Evolutionary conservation across 2,888 invertebrate species (phyloP), one percentile per base, ranked within the genome.

Genomic region (Rotaria magnacalcarata): DNA sequence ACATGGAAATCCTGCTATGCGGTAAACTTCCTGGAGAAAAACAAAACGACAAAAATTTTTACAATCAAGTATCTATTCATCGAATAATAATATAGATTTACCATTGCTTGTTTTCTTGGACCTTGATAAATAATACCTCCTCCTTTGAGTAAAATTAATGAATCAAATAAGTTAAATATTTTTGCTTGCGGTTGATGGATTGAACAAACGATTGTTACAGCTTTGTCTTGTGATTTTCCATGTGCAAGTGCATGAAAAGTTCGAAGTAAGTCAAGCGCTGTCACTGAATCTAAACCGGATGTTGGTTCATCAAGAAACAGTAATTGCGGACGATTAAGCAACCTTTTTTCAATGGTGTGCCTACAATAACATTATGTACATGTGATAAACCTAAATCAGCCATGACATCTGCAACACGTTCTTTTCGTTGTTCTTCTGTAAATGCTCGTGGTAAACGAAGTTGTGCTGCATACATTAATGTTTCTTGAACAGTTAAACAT

Each of bases 401-500:
- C 85, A 91, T 89, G 34, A 90, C 89, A 84, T 89, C 89, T 14
- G 90, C 88, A 0, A 91, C 90, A 85, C 89, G 87, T 11, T 88
- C 86, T n/a, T 88, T 87, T 54, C 90, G 88, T 84, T 90, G 89
- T 47, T 86, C 84, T 11, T 88, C 84, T 0, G 88, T 86, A 19
- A 89, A 87, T 34, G 86, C 41, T 10, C 87, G 86, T 11, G 90
- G 89, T 21, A 91, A 88, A 24, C 91, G 88, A 10, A 91, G 88
- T 14, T 89, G 88, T 19, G 91, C 91, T 54, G 91, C 19, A n/a
- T 80, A 80, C 8, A 5, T 80, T 5, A 80, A 47, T 47, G 96
- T 96, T 90, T 96, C 96, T 88, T 93, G 92, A 47, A 96, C 96
- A 0, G 96, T 96, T 87, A 96, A 93, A 75, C 94, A 93, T 7